These are phyloP conservation scores for Drosophila ficusphila DNA, from an alignment of 1,140 invertebrate species.

Conservation along the genomic window DNA sequence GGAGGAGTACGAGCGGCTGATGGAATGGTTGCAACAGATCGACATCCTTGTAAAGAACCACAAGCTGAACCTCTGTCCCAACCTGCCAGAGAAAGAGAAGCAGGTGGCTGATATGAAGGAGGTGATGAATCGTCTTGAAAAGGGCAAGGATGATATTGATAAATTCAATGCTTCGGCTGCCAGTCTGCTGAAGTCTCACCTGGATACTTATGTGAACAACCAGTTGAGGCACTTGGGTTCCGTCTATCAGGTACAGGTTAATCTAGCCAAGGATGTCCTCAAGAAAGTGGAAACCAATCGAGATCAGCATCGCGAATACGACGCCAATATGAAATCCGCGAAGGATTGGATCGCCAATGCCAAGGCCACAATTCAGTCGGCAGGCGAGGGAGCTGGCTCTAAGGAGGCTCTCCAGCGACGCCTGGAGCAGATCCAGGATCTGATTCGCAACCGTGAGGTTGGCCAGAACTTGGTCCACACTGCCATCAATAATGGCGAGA, in stretches of 20 bases:
- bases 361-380: conserved; percentile 91
- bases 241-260: conserved; percentile 94
- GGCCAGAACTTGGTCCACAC: conserved; percentile 95
- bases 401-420: conserved; percentile 93
- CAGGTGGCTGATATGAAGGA: conserved; percentile 92
- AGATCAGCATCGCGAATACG: conserved; percentile 94
- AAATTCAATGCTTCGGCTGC: conserved; percentile 92
- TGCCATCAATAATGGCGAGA: conserved; percentile 96
- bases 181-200: conserved; percentile 91
- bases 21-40: conserved; percentile 97
- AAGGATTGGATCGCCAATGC: conserved; percentile 95
- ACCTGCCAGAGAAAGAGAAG: conserved; percentile 92
- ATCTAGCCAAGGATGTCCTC: conserved; percentile 95
- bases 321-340: conserved; percentile 91
- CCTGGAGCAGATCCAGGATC: conserved; percentile 92
- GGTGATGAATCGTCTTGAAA: conserved; percentile 90
- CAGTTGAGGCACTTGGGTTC: conserved; percentile 96
- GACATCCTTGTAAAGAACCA: conserved; percentile 96
- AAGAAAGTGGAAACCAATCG: conserved; percentile 96
- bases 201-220: conserved; percentile 96
- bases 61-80: conserved; percentile 92
- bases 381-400: conserved; percentile 92
- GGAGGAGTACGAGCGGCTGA: conserved; percentile 95
- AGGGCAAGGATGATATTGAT: conserved; percentile 93
- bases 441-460: conserved; percentile 93